Conservation (phyloP, 2,113 vertebrate species). For the Sarotherodon lohbergeri region DNA sequence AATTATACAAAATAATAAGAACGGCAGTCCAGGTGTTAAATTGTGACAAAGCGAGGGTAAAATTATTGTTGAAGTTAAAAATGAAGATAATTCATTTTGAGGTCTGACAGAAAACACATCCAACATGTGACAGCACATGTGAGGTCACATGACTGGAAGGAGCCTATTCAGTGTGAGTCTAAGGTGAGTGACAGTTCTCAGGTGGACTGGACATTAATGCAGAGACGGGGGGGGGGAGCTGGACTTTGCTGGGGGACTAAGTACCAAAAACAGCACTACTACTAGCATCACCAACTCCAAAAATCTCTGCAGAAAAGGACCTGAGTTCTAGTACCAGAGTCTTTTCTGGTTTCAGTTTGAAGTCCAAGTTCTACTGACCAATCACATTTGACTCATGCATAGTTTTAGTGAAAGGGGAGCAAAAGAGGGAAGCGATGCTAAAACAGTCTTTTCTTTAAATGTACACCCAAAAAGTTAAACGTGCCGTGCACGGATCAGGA, state of each 20-base stretch:
- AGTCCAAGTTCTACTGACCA: background rate
- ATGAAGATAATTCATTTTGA: background rate
- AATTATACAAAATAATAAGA: background rate
- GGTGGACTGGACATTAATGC: background rate
- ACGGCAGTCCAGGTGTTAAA: background rate
- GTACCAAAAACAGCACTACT: background rate
- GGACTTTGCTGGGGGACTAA: background rate
- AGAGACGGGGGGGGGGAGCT: fast-evolving
- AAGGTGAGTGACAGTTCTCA: background rate
- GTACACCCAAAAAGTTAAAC: background rate
- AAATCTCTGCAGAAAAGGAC: background rate
- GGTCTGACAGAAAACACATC: background rate
- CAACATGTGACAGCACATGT: background rate
- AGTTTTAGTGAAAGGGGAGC: background rate
- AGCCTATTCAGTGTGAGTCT: background rate
- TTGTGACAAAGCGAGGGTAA: background rate
- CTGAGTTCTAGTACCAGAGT: background rate
- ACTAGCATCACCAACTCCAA: background rate
- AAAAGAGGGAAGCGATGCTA: background rate
- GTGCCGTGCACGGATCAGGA: background rate
- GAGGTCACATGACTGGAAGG: background rate
- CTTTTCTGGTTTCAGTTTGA: background rate
- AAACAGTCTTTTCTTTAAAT: background rate
- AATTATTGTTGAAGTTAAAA: background rate
- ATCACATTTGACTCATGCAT: background rate